These are phyloP conservation scores for Agriotes lineatus DNA, from an alignment of 2,888 invertebrate species.

Conservation along the genomic window DNA sequence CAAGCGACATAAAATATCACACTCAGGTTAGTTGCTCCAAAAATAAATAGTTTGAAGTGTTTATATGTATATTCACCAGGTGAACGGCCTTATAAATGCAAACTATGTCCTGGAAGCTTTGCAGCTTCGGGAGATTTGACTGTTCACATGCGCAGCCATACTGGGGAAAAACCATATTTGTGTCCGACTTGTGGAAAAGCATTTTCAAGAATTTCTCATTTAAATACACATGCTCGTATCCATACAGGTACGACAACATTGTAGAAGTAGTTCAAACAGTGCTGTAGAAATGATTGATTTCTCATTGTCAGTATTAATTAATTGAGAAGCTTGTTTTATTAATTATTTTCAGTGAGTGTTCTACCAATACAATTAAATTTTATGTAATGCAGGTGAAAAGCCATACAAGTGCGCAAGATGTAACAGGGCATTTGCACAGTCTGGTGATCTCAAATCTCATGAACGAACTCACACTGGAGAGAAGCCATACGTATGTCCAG, in stretches of 20 bases:
- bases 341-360: too few relatives aligned
- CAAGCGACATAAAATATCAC: conserved; percentile 47
- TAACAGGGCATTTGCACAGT: conserved; percentile 50
- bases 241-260: conserved; percentile 56
- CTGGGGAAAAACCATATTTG: conserved; percentile 51
- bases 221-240: conserved; percentile 53
- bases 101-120: conserved; percentile 61
- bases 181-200: conserved; percentile 60
- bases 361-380: too few relatives aligned
- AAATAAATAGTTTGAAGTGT: not conserved
- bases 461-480: conserved; percentile 48
- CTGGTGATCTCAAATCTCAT: conserved; percentile 50
- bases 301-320: too few relatives aligned
- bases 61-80: conserved; percentile 15
- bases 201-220: conserved; percentile 35
- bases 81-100: conserved; percentile 56
- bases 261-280: too few relatives aligned
- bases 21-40: conserved; percentile 17
- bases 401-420: conserved; percentile 50
- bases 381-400: conserved; percentile 52
- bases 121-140: conserved; percentile 58
- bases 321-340: too few relatives aligned
- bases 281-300: too few relatives aligned
- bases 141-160: conserved; percentile 64
- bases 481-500: conserved; percentile 46